phyloP scores from a whole-genome alignment of 2,113 vertebrate species.

The Cryptomyrus ogoouensis region DNA sequence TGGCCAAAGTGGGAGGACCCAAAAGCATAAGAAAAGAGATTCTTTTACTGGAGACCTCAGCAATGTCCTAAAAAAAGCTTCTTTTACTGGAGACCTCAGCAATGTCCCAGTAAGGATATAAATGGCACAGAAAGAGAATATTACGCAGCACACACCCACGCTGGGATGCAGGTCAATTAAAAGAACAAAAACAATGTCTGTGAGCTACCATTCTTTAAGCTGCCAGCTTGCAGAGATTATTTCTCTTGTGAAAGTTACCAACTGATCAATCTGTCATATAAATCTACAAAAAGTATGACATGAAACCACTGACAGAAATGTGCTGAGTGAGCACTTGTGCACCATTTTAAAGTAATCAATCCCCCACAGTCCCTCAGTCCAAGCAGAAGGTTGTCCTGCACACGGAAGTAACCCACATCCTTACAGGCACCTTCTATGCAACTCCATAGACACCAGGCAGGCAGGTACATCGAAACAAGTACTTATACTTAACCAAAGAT shows the following conservation, averaged over 20 bases:
- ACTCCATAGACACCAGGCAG: not conserved
- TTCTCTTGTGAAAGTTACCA: not conserved
- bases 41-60: not conserved
- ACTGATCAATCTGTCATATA: not conserved
- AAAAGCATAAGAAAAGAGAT: not conserved
- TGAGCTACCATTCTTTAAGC: not conserved
- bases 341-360: not conserved
- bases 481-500: not conserved
- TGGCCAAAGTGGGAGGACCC: not conserved
- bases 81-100: not conserved
- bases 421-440: not conserved
- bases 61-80: not conserved
- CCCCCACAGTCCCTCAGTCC: not conserved
- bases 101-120: not conserved
- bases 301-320: not conserved
- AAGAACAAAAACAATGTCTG: not conserved
- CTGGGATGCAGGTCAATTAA: not conserved
- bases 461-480: not conserved
- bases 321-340: not conserved
- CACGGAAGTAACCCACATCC: not conserved
- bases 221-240: too few species aligned
- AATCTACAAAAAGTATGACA: not conserved
- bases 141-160: too few species aligned
- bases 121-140: not conserved
- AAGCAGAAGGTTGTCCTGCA: not conserved